Evolutionary conservation across 2,113 vertebrate genomes (phyloP), one percentile per base, ranked within the genome.

Genomic region (Pteropus alecto): DNA sequence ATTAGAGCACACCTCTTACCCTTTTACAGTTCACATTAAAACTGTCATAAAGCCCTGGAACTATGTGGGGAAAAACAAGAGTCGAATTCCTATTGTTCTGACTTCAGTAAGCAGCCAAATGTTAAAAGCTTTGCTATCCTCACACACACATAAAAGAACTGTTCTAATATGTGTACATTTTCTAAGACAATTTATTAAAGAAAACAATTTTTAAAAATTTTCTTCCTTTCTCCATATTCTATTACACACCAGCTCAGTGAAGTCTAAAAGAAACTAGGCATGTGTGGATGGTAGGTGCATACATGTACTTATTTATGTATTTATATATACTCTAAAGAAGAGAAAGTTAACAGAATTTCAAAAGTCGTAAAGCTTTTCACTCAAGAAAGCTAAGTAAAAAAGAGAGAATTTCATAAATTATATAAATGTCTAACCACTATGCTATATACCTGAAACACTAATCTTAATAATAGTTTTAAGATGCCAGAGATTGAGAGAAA

Each of bases 1-100:
- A 96, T 96, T 84, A 95, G 74, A 95, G 95, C 63, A 28, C 48
- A 79, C 86, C 91, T 94, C 60, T 78, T 88, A 83, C 94, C 97
- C 83, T 96, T 96, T 97, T 79, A 93, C 74, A 90, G 86, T 76
- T 79, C 95, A 76, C 79, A 63, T 73, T 93, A 96, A 96, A 97
- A 71, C 51, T 93, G 41, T 78, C 78, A 94, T 54, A 94, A 84
- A 30, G 82, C 51, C 74, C 63, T 94, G 18, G 26, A 77, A 95
- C 65, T 84, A 76, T 19, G 13, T 82, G 82, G 77, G 54, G 41
- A 1, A 48, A 77, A 89, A 43, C 38, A 87, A 82, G 26, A 30
- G 51, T 21, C 18, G 60, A 93, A 90, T 26, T 88, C 41, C 61
- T 84, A 28, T 76, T 97, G 88, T 95, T 61, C 61, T 78, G 63